These are phyloP conservation scores for Oncorhynchus nerka DNA, from an alignment of 2,113 vertebrate genomes.

Conservation along the genomic window DNA sequence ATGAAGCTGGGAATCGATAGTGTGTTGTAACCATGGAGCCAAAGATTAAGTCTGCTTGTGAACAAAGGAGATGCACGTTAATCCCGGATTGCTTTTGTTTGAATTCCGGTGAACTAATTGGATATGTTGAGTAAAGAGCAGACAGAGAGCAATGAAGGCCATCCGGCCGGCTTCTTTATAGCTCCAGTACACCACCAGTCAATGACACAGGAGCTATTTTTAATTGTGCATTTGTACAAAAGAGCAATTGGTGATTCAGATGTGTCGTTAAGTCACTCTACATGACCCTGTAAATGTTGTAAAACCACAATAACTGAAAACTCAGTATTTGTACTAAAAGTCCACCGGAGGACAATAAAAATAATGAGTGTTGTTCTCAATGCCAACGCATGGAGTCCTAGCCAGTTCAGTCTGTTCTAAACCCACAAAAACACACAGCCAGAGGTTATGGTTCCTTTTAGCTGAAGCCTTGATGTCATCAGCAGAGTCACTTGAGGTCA, in stretches of 20 bases:
- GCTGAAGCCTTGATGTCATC: slow-evolving; percentile 24
- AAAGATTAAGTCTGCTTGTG: slow-evolving; percentile 33
- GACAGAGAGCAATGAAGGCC: slow-evolving; percentile 22
- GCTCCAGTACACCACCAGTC: slow-evolving; percentile 1
- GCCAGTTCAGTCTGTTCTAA: not conserved
- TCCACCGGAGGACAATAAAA: slow-evolving; percentile 33
- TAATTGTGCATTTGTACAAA: not conserved
- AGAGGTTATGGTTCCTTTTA: not conserved
- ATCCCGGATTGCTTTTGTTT: slow-evolving; percentile 33
- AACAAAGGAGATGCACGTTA: slow-evolving; percentile 34
- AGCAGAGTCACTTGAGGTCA: slow-evolving; percentile 47
- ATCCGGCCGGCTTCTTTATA: slow-evolving; percentile 20
- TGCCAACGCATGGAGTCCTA: slow-evolving; percentile 35
- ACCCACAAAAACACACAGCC: not conserved
- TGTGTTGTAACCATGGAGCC: slow-evolving; percentile 1
- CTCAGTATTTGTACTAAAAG: slow-evolving; percentile 51
- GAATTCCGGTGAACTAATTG: slow-evolving; percentile 32
- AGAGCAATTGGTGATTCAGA: not conserved
- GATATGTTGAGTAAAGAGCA: slow-evolving; percentile 28
- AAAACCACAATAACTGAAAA: slow-evolving; percentile 40
- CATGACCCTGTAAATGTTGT: slow-evolving; percentile 15
- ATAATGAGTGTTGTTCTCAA: slow-evolving; percentile 7
- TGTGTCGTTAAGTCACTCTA: not conserved
- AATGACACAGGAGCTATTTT: slow-evolving; percentile 14
- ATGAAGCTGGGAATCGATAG: slow-evolving; percentile 8